Evolutionary conservation across 1,140 invertebrate genomes (phyloP), one percentile per base, ranked within the genome.

Genomic region (Atta colombica): DNA sequence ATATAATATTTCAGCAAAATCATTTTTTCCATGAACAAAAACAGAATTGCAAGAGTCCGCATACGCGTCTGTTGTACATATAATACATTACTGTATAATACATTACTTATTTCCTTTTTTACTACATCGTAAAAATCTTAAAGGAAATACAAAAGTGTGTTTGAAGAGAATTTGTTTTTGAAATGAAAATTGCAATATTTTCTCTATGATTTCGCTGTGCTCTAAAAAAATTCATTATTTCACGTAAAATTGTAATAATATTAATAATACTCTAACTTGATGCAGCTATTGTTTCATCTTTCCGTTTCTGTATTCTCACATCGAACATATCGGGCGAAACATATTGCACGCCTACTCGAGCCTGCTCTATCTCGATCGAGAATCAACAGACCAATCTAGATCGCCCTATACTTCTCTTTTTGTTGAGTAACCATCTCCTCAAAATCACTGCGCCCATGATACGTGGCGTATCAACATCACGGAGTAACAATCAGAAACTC

Each of bases 401-500:
- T 84, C 58, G 74, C 80, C 69, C 69, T 84, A 63, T 49, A 61
- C 55, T 84, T 84, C 39, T 61, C 55, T 75, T 84, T 84, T 84
- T 31, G 80, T 55, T 84, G 80, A 84, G 69, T 63, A 84, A 84
- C 55, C 55, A 14, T n/a, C 80, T 63, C 14, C 55, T 84, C 80
- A 84, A 74, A 84, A 75, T 84, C 69, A 74, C 69, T 51, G 28
- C 18, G 49, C 6, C 5, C 69, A 74, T 74, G 35, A 88, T 78
- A 77, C 86, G 90, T 78, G 85, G 88, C 92, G 85, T 89, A 93
- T 93, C 92, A 94, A 94, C 92, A 94, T 75, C 88, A 86, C 86
- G 88, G 68, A 84, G 85, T 80, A 88, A 94, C 91, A 94, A 94
- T 94, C 92, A 91, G 85, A 88, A 89, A 88, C 90, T 91, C 80